Percentiles rank a stretch among this genome's conserved stretches.
These are phyloP conservation scores for Acronicta aceris DNA, from an alignment of 2,888 invertebrate genomes.

Conservation along the genomic window DNA sequence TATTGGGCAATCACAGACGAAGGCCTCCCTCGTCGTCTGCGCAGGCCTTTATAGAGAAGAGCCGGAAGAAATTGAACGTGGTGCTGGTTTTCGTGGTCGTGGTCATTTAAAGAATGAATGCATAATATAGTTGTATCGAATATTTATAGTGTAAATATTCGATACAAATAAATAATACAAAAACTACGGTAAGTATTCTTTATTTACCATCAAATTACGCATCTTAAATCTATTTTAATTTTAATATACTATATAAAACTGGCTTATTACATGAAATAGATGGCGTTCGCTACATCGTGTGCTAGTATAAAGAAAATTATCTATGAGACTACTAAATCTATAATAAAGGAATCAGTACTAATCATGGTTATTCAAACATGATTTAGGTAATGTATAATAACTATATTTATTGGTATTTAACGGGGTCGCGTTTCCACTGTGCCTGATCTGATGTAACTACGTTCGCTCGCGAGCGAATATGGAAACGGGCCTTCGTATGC, in stretches of 20 bases:
- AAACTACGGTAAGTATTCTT: slow-evolving; percentile 76
- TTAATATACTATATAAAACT: slow-evolving; percentile 75
- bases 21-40: too few species aligned
- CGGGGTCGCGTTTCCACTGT: slow-evolving; percentile 54
- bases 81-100: too few species aligned
- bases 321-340: slow-evolving; percentile 57
- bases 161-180: slow-evolving; percentile 64
- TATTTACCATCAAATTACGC: slow-evolving; percentile 84
- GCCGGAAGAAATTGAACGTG: too few species aligned
- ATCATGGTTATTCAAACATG: slow-evolving; percentile 56
- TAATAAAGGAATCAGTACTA: slow-evolving; percentile 70
- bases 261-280: slow-evolving; percentile 75
- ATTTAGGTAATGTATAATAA: slow-evolving; percentile 48
- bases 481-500: slow-evolving; percentile 44
- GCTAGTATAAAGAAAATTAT: slow-evolving; percentile 55
- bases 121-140: too few species aligned
- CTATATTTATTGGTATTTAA: slow-evolving; percentile 42
- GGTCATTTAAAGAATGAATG: too few species aligned
- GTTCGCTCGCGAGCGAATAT: slow-evolving; percentile 14
- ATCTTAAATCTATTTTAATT: slow-evolving; percentile 77
- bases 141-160: too few species aligned
- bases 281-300: slow-evolving; percentile 68
- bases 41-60: too few species aligned
- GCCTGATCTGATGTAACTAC: slow-evolving; percentile 38
- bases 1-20: too few species aligned